These are phyloP conservation scores for Anableps anableps DNA, from an alignment of 2,797 vertebrate genomes.

Conservation along the genomic window DNA sequence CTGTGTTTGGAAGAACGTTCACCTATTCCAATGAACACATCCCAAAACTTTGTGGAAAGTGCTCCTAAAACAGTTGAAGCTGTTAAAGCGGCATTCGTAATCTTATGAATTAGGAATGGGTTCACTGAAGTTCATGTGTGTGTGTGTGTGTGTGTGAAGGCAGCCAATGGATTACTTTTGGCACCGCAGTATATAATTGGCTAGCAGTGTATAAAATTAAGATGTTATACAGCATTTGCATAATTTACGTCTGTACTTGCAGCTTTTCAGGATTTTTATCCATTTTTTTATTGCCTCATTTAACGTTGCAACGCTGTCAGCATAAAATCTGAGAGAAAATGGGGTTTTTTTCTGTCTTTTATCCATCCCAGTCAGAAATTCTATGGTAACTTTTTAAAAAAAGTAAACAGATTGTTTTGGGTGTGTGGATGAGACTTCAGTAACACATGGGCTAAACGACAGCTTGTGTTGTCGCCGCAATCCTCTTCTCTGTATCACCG, in stretches of 20 bases:
- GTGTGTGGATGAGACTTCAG: neutral
- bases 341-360: neutral
- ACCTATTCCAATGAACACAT: neutral
- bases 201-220: neutral
- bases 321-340: neutral
- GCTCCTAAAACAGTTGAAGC: neutral
- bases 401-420: neutral
- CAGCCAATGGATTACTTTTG: neutral
- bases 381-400: neutral
- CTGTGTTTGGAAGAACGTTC: neutral
- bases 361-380: neutral
- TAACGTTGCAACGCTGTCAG: neutral
- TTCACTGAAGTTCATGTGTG: neutral
- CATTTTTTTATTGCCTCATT: neutral
- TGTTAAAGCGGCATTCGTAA: neutral
- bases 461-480: neutral
- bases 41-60: neutral
- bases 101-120: neutral
- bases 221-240: neutral
- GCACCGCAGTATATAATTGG: neutral
- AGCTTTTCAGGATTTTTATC: neutral
- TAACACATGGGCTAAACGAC: neutral
- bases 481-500: neutral
- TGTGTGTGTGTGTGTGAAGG: neutral
- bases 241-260: neutral